These are phyloP conservation scores for Macrobrachium rosenbergii DNA, from an alignment of 1,140 invertebrate species.

Conservation along the genomic window DNA sequence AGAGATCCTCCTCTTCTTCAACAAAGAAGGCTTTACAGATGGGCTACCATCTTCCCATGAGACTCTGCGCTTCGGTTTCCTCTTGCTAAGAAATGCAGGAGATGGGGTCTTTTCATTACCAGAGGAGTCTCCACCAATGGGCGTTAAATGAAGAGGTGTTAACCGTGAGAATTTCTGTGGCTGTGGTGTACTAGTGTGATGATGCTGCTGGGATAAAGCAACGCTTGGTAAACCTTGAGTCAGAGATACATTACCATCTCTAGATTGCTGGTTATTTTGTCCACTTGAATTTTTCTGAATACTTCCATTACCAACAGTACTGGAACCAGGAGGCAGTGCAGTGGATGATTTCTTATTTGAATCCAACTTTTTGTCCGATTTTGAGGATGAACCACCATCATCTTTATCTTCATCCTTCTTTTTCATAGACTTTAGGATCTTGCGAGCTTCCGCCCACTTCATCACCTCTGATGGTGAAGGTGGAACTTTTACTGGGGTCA, in stretches of 20 bases:
- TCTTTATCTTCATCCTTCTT: conserved; percentile 35
- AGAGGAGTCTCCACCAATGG: conserved; percentile 5
- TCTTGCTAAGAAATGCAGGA: neutral
- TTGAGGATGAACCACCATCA: conserved; percentile 23
- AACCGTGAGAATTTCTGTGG: neutral
- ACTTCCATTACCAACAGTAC: neutral
- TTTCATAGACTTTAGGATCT: conserved; percentile 47
- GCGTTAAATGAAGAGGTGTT: conserved; percentile 34
- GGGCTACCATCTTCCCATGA: conserved; percentile 31
- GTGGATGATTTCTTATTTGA: conserved; percentile 11
- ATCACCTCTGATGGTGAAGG: conserved; percentile 68
- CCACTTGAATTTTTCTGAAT: neutral
- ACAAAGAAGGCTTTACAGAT: neutral
- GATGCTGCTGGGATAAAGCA: neutral
- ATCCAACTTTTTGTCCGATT: neutral
- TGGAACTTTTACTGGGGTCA: conserved; percentile 66
- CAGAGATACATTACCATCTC: neutral
- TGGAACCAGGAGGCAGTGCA: conserved; percentile 18
- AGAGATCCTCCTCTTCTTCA: conserved; percentile 19
- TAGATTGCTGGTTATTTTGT: neutral
- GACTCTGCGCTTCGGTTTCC: conserved; percentile 16
- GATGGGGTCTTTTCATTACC: neutral
- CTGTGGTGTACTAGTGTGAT: conserved; percentile 45
- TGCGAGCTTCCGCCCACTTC: conserved; percentile 63
- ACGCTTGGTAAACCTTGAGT: neutral